phyloP scores from a whole-genome alignment of 2,888 invertebrate genomes.

The Macrophya annulata region DNA sequence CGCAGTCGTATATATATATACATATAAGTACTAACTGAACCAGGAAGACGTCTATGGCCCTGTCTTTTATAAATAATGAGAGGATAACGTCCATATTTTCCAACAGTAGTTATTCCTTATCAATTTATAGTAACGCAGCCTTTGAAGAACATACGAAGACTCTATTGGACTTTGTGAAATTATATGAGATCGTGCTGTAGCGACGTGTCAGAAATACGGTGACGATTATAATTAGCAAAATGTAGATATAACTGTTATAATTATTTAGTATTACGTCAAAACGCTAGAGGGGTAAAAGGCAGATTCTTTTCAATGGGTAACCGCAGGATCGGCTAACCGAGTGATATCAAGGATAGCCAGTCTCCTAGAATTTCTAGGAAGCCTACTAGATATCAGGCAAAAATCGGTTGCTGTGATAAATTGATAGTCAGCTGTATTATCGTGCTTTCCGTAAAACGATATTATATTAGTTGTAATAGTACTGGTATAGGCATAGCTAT shows the following conservation, averaged over 20 bases:
- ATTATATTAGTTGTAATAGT: conserved; percentile 30
- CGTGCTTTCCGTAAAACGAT: conserved; percentile 51
- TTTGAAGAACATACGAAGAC: background rate
- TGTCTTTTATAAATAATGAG: conserved; percentile 26
- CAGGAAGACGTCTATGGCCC: conserved; percentile 30
- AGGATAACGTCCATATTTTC: conserved; percentile 19
- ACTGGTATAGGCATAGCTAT: too few relatives aligned
- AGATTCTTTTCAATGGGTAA: conserved; percentile 28
- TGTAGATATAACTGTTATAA: conserved; percentile 28
- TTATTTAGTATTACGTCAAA: conserved; percentile 37
- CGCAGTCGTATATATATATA: background rate
- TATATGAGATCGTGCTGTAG: background rate
- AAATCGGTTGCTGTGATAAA: conserved; percentile 30
- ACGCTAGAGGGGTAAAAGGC: conserved; percentile 18
- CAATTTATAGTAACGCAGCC: background rate
- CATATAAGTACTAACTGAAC: conserved; percentile 31
- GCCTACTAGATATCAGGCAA: conserved; percentile 27
- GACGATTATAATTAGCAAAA: conserved; percentile 14
- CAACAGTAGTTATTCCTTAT: background rate
- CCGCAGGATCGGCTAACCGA: conserved; percentile 47
- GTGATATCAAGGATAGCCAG: conserved; percentile 52
- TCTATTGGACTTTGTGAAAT: background rate
- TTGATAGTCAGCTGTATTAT: conserved; percentile 15
- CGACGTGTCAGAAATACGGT: background rate
- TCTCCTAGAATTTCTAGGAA: conserved; percentile 54